A percentile compares a stretch with the other conserved stretches of the same genome.
Conservation (phyloP, 35 echinoderm and acorn worm species). For the Hemicentrotus pulcherrimus region DNA sequence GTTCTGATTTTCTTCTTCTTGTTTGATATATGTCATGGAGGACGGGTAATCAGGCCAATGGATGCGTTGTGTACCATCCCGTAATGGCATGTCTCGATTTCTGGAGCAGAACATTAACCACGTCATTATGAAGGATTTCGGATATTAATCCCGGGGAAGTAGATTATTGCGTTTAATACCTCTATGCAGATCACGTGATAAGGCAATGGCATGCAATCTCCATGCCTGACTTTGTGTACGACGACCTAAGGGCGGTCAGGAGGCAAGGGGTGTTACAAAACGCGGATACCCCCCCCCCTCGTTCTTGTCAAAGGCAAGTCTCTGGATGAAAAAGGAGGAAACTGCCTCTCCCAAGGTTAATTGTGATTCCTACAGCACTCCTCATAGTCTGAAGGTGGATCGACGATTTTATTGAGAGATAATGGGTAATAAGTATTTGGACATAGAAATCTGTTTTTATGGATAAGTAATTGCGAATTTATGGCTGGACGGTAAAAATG, state of each 20-base stretch:
- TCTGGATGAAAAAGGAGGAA: no score
- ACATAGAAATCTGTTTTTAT: no score
- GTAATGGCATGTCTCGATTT: not conserved
- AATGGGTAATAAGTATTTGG: no score
- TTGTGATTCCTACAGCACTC: no score
- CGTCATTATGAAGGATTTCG: slow-evolving; percentile 8
- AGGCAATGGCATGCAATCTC: not conserved
- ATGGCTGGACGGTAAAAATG: no score
- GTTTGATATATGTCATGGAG: not conserved
- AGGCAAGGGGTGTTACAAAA: no score
- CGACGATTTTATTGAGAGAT: no score
- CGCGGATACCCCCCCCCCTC: no score
- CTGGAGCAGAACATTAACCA: not conserved
- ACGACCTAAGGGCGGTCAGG: not conserved
- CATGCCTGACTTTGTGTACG: not conserved
- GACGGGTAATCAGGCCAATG: not conserved
- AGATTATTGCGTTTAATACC: not conserved
- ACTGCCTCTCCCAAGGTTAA: no score
- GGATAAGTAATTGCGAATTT: no score
- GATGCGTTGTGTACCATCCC: not conserved
- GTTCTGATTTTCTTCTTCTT: not conserved
- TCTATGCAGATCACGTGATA: not conserved
- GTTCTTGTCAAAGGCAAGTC: no score
- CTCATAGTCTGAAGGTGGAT: no score
- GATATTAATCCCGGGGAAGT: not conserved